phyloP scores from a whole-genome alignment of 2,797 vertebrate species.

The Acestrorhynchus altus region DNA sequence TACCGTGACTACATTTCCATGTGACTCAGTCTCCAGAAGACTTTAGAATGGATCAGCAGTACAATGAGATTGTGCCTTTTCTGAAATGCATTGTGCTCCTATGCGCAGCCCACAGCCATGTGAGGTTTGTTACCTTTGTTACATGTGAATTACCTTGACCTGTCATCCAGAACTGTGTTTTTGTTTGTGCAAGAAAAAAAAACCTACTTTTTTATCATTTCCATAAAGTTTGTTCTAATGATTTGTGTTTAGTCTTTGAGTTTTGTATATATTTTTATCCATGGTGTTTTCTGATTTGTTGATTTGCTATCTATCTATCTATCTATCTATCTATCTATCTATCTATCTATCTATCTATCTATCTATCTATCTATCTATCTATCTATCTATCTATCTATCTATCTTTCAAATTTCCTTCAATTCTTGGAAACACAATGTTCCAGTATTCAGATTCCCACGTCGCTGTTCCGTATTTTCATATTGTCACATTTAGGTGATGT shows the following conservation, averaged over 20 bases:
- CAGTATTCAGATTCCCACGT: background rate
- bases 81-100: constrained; percentile 5
- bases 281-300: no score
- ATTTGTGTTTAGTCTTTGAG: background rate
- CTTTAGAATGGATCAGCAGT: background rate
- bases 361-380: no score
- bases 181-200: background rate
- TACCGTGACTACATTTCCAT: background rate
- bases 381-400: no score
- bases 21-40: background rate
- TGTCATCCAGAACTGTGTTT: background rate
- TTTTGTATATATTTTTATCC: background rate
- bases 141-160: background rate
- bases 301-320: no score
- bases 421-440: background rate
- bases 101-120: background rate
- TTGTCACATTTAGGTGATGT: background rate
- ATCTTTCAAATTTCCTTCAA: background rate
- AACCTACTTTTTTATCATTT: background rate
- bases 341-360: no score
- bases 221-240: background rate
- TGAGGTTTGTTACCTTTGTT: background rate
- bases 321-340: no score
- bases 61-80: constrained; percentile 1
- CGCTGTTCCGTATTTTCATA: no score